phyloP scores from a whole-genome alignment of 2,113 vertebrate species.

The Mustela nigripes region DNA sequence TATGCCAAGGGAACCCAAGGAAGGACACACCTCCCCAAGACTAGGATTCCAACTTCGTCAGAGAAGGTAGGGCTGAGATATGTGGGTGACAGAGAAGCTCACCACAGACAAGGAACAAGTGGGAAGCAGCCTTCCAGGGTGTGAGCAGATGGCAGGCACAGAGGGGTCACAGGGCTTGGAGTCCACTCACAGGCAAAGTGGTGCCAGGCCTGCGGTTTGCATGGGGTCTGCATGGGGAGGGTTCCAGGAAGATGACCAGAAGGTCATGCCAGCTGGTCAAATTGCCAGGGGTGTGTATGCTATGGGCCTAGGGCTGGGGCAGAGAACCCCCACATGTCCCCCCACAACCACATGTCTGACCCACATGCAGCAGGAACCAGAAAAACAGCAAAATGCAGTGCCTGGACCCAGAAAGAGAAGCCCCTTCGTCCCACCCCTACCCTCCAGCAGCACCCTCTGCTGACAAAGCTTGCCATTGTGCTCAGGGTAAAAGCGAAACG shows the following conservation, averaged over 20 bases:
- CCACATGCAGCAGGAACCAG: neutral
- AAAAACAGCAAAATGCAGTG: neutral
- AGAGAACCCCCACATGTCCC: neutral
- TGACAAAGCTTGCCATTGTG: neutral
- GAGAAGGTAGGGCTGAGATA: neutral
- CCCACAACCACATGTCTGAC: neutral
- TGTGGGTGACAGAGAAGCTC: neutral
- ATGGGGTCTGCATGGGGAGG: neutral
- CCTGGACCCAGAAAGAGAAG: neutral
- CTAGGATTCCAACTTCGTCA: neutral
- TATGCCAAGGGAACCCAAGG: neutral
- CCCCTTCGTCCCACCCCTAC: neutral
- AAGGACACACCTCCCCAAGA: neutral
- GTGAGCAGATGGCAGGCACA: no score
- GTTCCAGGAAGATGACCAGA: neutral
- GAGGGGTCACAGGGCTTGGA: accelerated
- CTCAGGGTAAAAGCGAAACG: neutral
- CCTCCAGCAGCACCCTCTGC: neutral
- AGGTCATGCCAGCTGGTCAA: neutral
- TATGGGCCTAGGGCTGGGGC: neutral
- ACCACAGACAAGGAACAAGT: no score
- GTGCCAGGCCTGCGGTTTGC: neutral
- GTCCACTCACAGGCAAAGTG: neutral
- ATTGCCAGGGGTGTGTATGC: neutral
- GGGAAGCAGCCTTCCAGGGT: neutral